Conservation (phyloP, 1,140 invertebrate genomes). For the Leptonema lineaticorne region DNA sequence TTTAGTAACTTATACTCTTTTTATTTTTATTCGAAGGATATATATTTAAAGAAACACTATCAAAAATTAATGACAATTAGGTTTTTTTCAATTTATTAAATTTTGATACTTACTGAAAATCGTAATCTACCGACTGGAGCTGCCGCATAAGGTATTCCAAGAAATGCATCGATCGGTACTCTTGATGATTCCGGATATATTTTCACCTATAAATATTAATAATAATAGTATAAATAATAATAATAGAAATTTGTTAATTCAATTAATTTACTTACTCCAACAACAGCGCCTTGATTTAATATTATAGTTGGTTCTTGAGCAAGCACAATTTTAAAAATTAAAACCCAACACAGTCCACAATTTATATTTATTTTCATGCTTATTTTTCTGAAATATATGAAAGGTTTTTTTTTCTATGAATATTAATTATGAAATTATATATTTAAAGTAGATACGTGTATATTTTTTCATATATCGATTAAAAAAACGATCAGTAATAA, state of each 20-base stretch:
- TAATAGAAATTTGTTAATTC: constrained; percentile 8
- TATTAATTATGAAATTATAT: no score
- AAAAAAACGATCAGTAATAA: no score
- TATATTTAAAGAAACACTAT: no score
- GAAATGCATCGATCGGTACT: constrained; percentile 59
- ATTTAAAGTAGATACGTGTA: no score
- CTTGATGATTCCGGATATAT: constrained; percentile 53
- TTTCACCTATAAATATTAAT: constrained; percentile 47
- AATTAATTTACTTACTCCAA: constrained; percentile 40
- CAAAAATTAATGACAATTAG: no score
- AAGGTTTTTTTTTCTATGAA: not conserved
- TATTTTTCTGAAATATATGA: not conserved
- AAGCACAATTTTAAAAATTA: not conserved
- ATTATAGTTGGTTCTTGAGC: constrained; percentile 39
- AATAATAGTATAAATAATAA: not conserved
- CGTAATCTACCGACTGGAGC: constrained; percentile 62
- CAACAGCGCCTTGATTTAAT: constrained; percentile 40
- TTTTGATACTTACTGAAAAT: constrained; percentile 51
- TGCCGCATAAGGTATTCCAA: constrained; percentile 69
- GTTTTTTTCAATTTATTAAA: not conserved
- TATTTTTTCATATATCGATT: no score
- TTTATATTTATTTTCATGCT: not conserved
- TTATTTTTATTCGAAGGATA: no score
- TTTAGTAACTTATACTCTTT: no score
- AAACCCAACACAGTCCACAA: not conserved